Conservation (phyloP, 1,140 invertebrate species). For the Ostrea denselamellosa region DNA sequence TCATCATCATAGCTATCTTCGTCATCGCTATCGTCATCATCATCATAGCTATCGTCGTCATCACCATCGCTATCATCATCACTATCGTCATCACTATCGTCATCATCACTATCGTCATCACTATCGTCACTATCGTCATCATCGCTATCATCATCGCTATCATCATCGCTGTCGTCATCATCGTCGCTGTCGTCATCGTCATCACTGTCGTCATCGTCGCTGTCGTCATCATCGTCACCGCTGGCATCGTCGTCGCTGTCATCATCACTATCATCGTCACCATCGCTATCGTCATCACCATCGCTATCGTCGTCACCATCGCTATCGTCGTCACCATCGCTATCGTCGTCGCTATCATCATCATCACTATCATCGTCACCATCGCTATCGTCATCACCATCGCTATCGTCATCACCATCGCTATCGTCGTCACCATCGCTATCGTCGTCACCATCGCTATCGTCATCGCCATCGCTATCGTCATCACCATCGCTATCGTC, state of each 20-base stretch:
- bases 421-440: not conserved
- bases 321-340: not conserved
- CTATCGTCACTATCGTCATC: not conserved
- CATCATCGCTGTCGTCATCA: not conserved
- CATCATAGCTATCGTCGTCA: not conserved
- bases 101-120: not conserved
- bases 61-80: not conserved
- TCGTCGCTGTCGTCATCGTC: not conserved
- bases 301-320: not conserved
- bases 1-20: conserved; percentile 38
- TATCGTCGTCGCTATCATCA: not conserved
- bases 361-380: too few relatives aligned
- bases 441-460: not conserved
- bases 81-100: not conserved
- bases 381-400: not conserved
- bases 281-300: not conserved
- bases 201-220: not conserved
- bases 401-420: not conserved
- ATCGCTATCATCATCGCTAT: not conserved
- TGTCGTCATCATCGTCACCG: not conserved
- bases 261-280: not conserved
- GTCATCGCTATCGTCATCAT: conserved; percentile 45
- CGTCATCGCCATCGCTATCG: not conserved
- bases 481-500: not conserved
- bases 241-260: not conserved